Percentiles rank a stretch among this genome's conserved stretches.
phyloP scores from a whole-genome alignment of 2,888 invertebrate species.

The Sclerodermus sp. region DNA sequence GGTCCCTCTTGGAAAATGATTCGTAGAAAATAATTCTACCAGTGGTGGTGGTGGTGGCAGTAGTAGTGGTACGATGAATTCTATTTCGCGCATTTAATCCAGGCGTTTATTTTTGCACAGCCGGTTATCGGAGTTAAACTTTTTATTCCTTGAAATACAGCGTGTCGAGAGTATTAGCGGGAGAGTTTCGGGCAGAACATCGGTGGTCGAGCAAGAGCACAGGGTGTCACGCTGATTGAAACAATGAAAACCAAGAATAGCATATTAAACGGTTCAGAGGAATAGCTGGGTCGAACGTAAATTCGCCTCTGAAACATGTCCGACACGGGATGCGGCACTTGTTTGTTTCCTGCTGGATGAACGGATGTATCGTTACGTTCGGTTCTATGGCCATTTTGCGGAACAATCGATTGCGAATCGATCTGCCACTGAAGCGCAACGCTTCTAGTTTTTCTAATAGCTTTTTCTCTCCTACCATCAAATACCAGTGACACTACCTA shows the following conservation, averaged over 20 bases:
- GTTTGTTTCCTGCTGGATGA: conserved; percentile 18
- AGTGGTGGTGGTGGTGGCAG: no score
- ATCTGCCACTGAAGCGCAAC: conserved; percentile 28
- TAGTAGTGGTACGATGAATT: no score
- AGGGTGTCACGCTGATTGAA: conserved; percentile 15
- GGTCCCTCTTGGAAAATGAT: no score
- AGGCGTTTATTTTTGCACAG: no score
- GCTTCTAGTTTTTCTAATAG: conserved; percentile 26
- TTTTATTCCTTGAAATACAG: no score
- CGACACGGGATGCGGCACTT: conserved; percentile 20
- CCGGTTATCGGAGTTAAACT: no score
- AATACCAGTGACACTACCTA: no score
- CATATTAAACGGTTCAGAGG: conserved; percentile 17
- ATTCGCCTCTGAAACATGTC: conserved; percentile 17
- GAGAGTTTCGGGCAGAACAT: no score
- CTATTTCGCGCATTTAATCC: no score
- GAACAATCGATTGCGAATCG: conserved; percentile 18
- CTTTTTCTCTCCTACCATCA: conserved; percentile 15
- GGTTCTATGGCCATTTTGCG: conserved; percentile 15
- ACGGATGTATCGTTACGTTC: conserved; percentile 19
- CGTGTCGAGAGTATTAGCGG: no score
- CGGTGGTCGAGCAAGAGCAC: no score
- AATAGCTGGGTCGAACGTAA: conserved; percentile 18
- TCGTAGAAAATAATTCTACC: no score
- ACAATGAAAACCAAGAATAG: conserved; percentile 15